These are phyloP conservation scores for Liolophura sinensis DNA, from an alignment of 1,140 invertebrate species.

Conservation along the genomic window DNA sequence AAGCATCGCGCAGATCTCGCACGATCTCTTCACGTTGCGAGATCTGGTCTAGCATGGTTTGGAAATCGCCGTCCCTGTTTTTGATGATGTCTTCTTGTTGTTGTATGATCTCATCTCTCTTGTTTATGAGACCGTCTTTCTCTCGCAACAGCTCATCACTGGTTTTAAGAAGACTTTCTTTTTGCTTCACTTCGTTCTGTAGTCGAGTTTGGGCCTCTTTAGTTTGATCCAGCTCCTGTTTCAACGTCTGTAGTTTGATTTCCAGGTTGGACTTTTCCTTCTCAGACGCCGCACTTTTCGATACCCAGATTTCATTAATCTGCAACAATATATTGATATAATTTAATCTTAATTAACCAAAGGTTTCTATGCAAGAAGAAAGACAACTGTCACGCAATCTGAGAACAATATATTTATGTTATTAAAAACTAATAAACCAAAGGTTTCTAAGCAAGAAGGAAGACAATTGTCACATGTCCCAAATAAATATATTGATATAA, in stretches of 20 bases:
- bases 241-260: conserved; percentile 15
- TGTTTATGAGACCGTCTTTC: conserved; percentile 29
- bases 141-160: conserved; percentile 34
- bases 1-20: conserved; percentile 32
- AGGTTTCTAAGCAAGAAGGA: too few relatives aligned
- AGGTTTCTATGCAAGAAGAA: too few relatives aligned
- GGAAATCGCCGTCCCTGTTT: conserved; percentile 36
- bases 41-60: conserved; percentile 39
- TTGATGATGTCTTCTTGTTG: conserved; percentile 38
- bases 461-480: too few relatives aligned
- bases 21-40: conserved; percentile 35
- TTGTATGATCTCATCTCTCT: conserved; percentile 33
- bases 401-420: too few relatives aligned
- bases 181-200: conserved; percentile 29
- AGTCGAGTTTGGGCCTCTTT: conserved; percentile 27
- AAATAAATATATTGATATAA: too few relatives aligned
- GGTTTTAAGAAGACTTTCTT: conserved; percentile 29
- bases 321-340: conserved; percentile 11
- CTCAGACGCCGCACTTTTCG: conserved; percentile 38
- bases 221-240: conserved; percentile 15
- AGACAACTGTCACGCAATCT: too few relatives aligned
- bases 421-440: too few relatives aligned
- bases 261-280: conserved; percentile 28
- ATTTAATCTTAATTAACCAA: too few relatives aligned
- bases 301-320: conserved; percentile 45